A percentile compares a stretch with the other conserved stretches of the same genome.
Conservation (phyloP, 2,797 vertebrate species). For the Coccyzus lansbergi region DNA sequence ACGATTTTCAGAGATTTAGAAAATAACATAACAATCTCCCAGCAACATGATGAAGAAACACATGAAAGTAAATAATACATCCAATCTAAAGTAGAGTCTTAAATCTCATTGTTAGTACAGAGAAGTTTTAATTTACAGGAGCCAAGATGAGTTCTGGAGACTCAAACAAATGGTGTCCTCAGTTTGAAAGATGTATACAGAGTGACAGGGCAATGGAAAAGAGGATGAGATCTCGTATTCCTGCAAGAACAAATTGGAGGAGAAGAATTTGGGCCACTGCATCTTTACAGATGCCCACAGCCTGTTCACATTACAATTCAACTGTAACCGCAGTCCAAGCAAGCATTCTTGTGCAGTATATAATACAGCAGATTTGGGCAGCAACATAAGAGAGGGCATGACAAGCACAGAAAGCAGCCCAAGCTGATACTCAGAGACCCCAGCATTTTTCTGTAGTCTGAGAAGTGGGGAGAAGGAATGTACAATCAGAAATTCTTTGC, state of each 20-base stretch:
- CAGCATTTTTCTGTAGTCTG: background rate
- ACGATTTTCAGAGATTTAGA: background rate
- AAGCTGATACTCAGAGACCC: background rate
- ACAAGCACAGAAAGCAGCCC: background rate
- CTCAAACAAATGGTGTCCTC: background rate
- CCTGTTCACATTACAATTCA: background rate
- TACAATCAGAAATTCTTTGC: background rate
- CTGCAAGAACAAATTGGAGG: background rate
- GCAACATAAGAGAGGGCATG: background rate
- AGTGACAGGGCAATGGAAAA: background rate
- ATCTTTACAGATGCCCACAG: background rate
- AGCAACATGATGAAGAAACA: background rate
- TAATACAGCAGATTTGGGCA: background rate
- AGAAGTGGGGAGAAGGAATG: rapidly evolving
- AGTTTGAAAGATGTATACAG: background rate
- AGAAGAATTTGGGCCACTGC: background rate
- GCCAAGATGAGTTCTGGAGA: background rate
- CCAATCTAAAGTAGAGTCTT: background rate
- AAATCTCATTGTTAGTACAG: background rate
- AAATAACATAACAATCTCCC: background rate
- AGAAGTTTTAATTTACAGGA: background rate
- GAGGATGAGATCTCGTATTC: background rate
- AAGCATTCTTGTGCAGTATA: background rate
- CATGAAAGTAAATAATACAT: background rate
- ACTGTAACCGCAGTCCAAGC: background rate